phyloP scores from a whole-genome alignment of 1,140 invertebrate genomes.

The Plutomurus gul region DNA sequence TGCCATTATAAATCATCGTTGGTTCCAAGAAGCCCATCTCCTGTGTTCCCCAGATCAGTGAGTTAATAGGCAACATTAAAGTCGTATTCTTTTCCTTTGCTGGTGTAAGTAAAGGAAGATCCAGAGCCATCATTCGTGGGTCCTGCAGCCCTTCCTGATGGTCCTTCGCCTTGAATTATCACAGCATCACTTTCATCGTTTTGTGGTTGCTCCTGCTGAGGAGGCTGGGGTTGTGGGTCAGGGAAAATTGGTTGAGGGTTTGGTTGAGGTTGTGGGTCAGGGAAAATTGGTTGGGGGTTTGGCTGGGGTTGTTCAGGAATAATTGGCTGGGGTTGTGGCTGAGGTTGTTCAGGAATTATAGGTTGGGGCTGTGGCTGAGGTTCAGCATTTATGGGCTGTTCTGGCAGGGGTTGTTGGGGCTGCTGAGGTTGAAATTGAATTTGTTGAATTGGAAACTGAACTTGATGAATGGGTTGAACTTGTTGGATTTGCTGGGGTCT shows the following conservation, averaged over 20 bases:
- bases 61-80: constrained; percentile 39
- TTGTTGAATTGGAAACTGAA: not conserved
- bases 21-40: too few relatives aligned
- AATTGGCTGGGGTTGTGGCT: not conserved
- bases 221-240: not conserved
- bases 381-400: not conserved
- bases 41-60: too few relatives aligned
- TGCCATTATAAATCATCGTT: too few relatives aligned
- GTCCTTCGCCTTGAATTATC: not conserved
- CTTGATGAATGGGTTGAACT: not conserved
- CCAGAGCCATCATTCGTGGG: not conserved
- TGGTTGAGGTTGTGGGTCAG: not conserved
- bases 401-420: not conserved
- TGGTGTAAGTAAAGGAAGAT: constrained; percentile 31
- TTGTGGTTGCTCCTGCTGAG: not conserved
- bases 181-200: not conserved
- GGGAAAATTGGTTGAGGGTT: not conserved
- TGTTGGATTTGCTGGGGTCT: not conserved
- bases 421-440: not conserved
- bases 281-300: not conserved
- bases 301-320: not conserved
- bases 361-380: not conserved
- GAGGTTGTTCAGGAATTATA: not conserved
- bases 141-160: not conserved
- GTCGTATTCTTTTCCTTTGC: constrained; percentile 33